Percentiles rank a stretch among this genome's conserved stretches.
Evolutionary conservation across 2,797 vertebrate genomes (phyloP).

Genomic region (Lacerta viridis): DNA sequence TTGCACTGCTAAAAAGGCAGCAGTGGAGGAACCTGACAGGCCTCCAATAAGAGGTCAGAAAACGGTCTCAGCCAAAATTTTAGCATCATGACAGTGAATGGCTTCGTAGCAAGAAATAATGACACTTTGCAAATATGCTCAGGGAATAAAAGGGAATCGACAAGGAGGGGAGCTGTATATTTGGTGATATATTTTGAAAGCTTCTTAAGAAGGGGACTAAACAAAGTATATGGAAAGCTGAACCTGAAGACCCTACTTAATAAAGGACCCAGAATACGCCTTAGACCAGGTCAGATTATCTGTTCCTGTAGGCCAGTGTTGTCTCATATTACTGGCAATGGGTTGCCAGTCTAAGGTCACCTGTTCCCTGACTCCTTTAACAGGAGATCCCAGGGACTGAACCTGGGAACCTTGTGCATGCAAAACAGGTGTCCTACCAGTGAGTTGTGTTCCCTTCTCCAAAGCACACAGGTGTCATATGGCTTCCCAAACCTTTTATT

Average conservation of each 20-base stretch:
- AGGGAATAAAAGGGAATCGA: neutral
- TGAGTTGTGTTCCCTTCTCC: neutral
- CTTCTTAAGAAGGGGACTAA: slow-evolving; percentile 13
- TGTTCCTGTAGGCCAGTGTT: neutral
- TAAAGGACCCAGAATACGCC: neutral
- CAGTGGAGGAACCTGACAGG: slow-evolving; percentile 26
- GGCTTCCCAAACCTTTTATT: neutral
- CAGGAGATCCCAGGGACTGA: neutral
- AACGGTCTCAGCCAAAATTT: neutral
- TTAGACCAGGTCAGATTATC: neutral
- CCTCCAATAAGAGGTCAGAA: neutral
- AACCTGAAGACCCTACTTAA: neutral
- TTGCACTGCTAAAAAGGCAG: slow-evolving; percentile 13
- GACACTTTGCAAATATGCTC: neutral
- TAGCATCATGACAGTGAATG: neutral
- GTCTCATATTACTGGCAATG: neutral
- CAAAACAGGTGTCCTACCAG: neutral
- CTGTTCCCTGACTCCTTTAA: neutral
- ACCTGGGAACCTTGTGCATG: neutral
- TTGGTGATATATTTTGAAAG: slow-evolving; percentile 15
- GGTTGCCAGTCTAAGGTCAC: no score
- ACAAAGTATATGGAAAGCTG: neutral
- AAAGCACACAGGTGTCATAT: neutral
- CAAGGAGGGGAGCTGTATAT: neutral
- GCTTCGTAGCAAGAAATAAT: neutral